Evolutionary conservation across 2,113 vertebrate species (phyloP), one percentile per base, ranked within the genome.

Genomic region (Nematolebias whitei): DNA sequence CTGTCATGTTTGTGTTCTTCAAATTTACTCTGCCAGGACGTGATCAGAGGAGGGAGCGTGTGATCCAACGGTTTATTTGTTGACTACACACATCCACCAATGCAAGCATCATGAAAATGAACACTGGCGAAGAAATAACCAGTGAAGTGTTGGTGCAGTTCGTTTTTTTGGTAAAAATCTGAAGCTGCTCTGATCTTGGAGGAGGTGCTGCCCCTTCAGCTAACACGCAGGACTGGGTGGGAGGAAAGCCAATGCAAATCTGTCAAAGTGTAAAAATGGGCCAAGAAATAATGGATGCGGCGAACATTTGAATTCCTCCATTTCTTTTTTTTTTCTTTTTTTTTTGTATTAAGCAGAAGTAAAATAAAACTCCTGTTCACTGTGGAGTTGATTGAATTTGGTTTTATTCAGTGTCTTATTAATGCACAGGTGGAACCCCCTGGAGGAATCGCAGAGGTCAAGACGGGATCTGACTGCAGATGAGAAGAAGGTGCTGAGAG

Each of bases 371-470:
- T 3, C 24, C 48, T 59, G 67, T 78, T 71, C 12, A 9, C 62
- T 68, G 15, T 23, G 15, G 47, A 71, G 24, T 73, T 44, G 0
- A 3, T 32, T 26, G 53, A 63, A 35, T 35, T 8, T 10, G 10
- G 32, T 69, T 80, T 49, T 69, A 53, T 57, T 76, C 54, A 41
- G 35, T 62, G 80, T 67, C 49, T 77, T 79, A 77, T 85, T 74
- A 78, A 85, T 75, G 76, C 48, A 70, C 40, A 60, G 84, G 61
- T 67, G 63, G 80, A 82, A 81, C 32, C 63, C 51, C 81, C 73
- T 77, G 3, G 56, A 74, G 79, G 71, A 83, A 79, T 69, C 65
- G 66, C 12, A 63, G 67, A 78, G 71, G 73, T 70, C 76, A 83
- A 47, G 76, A 20, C 72, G 63, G 60, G 45, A 76, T 82, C 75